Conservation (phyloP, 2,888 invertebrate genomes). For the Chloromyia formosa region DNA sequence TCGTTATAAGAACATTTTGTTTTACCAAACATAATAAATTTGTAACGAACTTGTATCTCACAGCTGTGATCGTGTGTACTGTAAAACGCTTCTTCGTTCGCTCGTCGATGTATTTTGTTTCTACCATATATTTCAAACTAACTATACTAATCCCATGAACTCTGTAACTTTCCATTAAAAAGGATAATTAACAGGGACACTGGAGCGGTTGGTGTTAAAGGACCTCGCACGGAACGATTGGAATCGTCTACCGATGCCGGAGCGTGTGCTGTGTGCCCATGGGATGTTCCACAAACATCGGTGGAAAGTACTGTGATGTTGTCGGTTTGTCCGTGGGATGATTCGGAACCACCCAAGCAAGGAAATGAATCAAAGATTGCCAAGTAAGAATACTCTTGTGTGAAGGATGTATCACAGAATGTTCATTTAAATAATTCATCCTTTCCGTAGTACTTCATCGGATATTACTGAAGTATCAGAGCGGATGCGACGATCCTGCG, state of each 20-base stretch:
- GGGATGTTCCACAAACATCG: slow-evolving; percentile 57
- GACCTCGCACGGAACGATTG: slow-evolving; percentile 52
- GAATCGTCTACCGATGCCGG: slow-evolving; percentile 58
- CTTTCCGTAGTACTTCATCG: slow-evolving; percentile 63
- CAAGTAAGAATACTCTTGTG: slow-evolving; percentile 35
- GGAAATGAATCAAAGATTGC: slow-evolving; percentile 36
- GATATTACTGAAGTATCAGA: slow-evolving; percentile 74
- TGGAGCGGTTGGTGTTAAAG: slow-evolving; percentile 15
- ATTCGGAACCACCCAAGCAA: slow-evolving; percentile 50
- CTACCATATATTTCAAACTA: slow-evolving; percentile 22
- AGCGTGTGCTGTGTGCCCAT: slow-evolving; percentile 61
- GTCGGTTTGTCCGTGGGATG: slow-evolving; percentile 61
- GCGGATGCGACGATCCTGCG: slow-evolving; percentile 71
- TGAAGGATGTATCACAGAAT: neutral
- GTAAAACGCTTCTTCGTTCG: neutral
- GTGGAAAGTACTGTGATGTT: slow-evolving; percentile 54
- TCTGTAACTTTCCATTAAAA: slow-evolving; percentile 32
- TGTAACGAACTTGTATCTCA: no score
- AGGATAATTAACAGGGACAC: slow-evolving; percentile 41
- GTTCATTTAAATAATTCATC: neutral
- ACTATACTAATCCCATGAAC: neutral
- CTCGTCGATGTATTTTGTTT: slow-evolving; percentile 19
- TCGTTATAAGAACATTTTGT: no score
- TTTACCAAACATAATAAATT: no score
- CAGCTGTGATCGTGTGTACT: neutral